A percentile compares a stretch with the other conserved stretches of the same genome.
phyloP scores from a whole-genome alignment of 2,113 vertebrate species.

The Notarius quadriscutis region DNA sequence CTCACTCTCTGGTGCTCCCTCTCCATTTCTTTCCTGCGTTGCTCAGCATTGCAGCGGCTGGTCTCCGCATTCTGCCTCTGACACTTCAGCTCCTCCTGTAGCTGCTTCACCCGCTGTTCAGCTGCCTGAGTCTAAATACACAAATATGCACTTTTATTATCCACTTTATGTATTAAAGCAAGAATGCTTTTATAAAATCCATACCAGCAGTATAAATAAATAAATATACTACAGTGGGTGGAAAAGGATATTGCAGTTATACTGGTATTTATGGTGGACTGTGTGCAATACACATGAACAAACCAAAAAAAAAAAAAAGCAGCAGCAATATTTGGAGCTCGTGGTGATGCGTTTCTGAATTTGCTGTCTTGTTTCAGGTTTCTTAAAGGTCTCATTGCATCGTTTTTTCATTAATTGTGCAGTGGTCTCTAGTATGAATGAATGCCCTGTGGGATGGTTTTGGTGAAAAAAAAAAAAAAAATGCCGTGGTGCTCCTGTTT shows the following conservation, averaged over 20 bases:
- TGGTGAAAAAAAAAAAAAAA: too few species aligned
- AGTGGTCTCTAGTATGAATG: too few species aligned
- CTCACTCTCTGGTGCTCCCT: conserved; percentile 76
- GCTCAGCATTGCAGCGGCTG: conserved; percentile 71
- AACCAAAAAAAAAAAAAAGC: neutral
- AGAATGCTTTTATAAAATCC: neutral
- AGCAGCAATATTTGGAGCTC: neutral
- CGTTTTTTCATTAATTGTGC: too few species aligned
- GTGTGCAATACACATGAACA: neutral
- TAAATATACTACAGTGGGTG: neutral
- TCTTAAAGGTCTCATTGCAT: neutral
- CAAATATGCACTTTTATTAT: conserved; percentile 27
- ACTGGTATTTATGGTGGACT: neutral
- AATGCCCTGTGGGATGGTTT: too few species aligned
- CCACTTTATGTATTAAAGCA: neutral
- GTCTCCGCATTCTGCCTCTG: conserved; percentile 76
- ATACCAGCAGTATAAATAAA: neutral
- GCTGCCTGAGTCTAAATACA: conserved; percentile 61
- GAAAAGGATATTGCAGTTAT: neutral
- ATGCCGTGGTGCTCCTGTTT: too few species aligned
- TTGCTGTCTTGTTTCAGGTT: neutral
- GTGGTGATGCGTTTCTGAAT: neutral
- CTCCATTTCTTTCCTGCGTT: conserved; percentile 72
- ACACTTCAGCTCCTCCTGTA: conserved; percentile 77
- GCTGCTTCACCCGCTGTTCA: conserved; percentile 72